These are phyloP conservation scores for Xylota sylvarum DNA, from an alignment of 2,888 invertebrate species.

Conservation along the genomic window DNA sequence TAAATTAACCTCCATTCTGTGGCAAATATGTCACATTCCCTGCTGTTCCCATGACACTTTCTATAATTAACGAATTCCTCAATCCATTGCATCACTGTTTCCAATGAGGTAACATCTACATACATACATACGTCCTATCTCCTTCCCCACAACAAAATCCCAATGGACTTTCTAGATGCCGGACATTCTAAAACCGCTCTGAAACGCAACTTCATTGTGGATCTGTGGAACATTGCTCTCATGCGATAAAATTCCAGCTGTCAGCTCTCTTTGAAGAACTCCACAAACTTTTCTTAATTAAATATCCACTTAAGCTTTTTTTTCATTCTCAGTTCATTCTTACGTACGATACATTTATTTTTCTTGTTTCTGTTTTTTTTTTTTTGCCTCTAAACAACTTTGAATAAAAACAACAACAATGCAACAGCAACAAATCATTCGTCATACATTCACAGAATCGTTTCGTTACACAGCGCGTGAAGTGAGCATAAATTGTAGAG, in stretches of 20 bases:
- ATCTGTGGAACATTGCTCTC: not conserved
- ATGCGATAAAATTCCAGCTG: conserved; percentile 21
- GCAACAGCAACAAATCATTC: conserved; percentile 42
- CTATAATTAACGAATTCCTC: conserved; percentile 36
- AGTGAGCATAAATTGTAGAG: conserved; percentile 29
- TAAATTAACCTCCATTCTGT: not conserved
- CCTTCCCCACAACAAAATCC: conserved; percentile 4
- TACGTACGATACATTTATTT: conserved; percentile 10
- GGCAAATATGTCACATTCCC: not conserved
- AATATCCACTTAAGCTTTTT: conserved; percentile 38
- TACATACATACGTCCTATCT: too few species aligned
- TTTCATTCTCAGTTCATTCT: conserved; percentile 48
- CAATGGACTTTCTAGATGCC: conserved; percentile 7
- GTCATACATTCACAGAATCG: conserved; percentile 29
- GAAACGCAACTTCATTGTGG: not conserved
- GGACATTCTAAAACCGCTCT: not conserved
- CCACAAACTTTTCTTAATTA: conserved; percentile 4
- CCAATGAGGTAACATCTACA: conserved; percentile 25
- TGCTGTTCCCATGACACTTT: conserved; percentile 25
- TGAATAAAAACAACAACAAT: conserved; percentile 10
- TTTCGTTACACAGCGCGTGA: not conserved
- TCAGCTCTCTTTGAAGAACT: not conserved
- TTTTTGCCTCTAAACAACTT: too few species aligned
- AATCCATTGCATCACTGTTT: conserved; percentile 58
- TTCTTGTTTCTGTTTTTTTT: conserved; percentile 2